Conservation (phyloP, 2,797 vertebrate species). For the Hoplostethus atlanticus region DNA sequence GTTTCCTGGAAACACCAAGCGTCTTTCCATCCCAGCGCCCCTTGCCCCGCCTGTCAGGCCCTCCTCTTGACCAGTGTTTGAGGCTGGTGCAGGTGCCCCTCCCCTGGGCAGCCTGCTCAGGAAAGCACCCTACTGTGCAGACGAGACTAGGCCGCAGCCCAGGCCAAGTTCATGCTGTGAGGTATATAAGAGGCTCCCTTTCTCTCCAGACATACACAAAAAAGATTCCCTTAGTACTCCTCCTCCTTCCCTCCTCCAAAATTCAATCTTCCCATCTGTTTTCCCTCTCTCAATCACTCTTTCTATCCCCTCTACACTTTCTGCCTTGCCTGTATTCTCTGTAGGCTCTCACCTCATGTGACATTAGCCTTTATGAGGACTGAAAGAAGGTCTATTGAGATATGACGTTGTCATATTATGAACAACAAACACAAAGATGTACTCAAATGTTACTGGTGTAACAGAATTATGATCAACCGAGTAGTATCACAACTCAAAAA, state of each 20-base stretch:
- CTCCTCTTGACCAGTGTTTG: conserved; percentile 79
- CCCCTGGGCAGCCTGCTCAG: conserved; percentile 87
- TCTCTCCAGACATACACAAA: conserved; percentile 80
- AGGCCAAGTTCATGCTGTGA: conserved; percentile 86
- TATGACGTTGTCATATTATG: background rate
- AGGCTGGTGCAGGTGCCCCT: conserved; percentile 89
- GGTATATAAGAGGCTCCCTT: conserved; percentile 85
- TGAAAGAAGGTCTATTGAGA: background rate
- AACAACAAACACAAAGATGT: background rate
- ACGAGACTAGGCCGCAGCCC: conserved; percentile 85
- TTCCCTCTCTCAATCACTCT: conserved; percentile 80
- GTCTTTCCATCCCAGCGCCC: conserved; percentile 81
- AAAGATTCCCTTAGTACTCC: conserved; percentile 72
- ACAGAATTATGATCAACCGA: background rate
- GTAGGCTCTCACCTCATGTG: conserved; percentile 31
- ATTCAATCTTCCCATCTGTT: conserved; percentile 87
- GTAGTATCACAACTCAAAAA: conserved; percentile 9
- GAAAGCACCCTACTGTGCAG: conserved; percentile 87
- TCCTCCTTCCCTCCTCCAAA: conserved; percentile 53
- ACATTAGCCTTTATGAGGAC: conserved; percentile 4
- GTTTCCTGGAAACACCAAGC: conserved; percentile 83
- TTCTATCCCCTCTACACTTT: conserved; percentile 51
- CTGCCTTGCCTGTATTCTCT: conserved; percentile 16
- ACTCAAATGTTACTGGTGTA: background rate
- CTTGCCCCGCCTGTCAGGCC: conserved; percentile 59